Base-by-base conservation (phyloP, 2,113 vertebrate species). In the Archocentrus centrarchus region DNA sequence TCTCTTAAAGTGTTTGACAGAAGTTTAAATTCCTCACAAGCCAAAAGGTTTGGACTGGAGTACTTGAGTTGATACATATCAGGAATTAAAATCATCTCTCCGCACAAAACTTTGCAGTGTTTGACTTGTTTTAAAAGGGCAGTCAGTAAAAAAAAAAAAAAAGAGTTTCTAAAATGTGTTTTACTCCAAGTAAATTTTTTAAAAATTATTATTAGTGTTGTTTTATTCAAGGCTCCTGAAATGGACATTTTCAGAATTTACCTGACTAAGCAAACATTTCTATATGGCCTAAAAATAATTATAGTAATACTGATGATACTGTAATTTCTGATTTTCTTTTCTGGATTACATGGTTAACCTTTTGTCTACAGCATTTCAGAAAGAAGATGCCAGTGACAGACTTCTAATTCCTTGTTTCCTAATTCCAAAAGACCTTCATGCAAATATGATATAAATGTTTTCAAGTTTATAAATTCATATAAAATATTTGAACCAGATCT, bases 1-100 rank as follows among this genome's bases (percentile, higher is more conserved):
- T 82, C 70, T 64, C 78, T 89, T 68, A 41, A 84, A 92, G 94
- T 88, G 89, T 90, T 91, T 92, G 82, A 87, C 78, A 83, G 86
- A 59, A 87, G 53, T 79, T 89, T 64, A 27, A 79, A 87, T 86
- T 91, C 87, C 78, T 82, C 59, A 70, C 68, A 59, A 68, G 86
- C 39, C 86, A 83, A 78, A 85, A 75, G 77, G 80, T 27, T 85
- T 70, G 73, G 35, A 77, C 62, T 3, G 37, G 55, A 89, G 77
- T 1, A 58, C 59, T 88, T 27, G n/a, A 79, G 53, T 6, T 87
- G 61, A 77, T 57, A 75, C 50, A 37, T 85, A 85, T 76, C 37
- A 82, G 83, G 81, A 90, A 47, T 82, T 79, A 62, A 73, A 81
- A 68, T 77, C 44, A 75, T 62, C 55, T 35, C 47, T 61, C 79